phyloP scores from a whole-genome alignment of 2,113 vertebrate genomes.

The Gorsachius goisagi region DNA sequence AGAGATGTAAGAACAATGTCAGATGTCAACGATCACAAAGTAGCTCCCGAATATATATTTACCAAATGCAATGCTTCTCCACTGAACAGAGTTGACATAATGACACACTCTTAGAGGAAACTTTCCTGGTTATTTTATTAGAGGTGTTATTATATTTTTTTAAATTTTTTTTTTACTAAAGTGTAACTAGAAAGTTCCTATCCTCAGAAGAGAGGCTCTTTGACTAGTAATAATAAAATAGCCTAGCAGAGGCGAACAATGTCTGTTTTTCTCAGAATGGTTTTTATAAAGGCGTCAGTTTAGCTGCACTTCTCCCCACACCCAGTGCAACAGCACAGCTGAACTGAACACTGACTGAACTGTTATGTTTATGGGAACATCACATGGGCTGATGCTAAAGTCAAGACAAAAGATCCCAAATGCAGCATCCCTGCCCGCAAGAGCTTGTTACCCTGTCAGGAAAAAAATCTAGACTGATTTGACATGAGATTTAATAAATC shows the following conservation, averaged over 20 bases:
- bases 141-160: background rate
- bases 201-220: background rate
- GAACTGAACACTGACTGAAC: background rate
- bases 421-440: background rate
- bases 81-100: conserved; percentile 48
- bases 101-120: conserved; percentile 42
- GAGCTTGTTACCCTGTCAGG: background rate
- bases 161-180: background rate
- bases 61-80: conserved; percentile 34
- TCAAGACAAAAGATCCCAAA: background rate
- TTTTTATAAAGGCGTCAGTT: background rate
- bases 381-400: background rate
- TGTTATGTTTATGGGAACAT: background rate
- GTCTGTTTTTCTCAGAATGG: background rate
- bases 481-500: background rate
- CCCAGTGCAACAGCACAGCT: background rate
- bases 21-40: conserved; percentile 67
- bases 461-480: background rate
- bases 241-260: background rate
- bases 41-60: conserved; percentile 68
- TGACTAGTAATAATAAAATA: background rate
- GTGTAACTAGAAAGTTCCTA: conserved; percentile 9
- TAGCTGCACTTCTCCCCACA: background rate
- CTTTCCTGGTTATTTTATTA: conserved; percentile 39
- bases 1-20: conserved; percentile 62